phyloP scores from a whole-genome alignment of 2,113 vertebrate genomes.

The Upupa epops region DNA sequence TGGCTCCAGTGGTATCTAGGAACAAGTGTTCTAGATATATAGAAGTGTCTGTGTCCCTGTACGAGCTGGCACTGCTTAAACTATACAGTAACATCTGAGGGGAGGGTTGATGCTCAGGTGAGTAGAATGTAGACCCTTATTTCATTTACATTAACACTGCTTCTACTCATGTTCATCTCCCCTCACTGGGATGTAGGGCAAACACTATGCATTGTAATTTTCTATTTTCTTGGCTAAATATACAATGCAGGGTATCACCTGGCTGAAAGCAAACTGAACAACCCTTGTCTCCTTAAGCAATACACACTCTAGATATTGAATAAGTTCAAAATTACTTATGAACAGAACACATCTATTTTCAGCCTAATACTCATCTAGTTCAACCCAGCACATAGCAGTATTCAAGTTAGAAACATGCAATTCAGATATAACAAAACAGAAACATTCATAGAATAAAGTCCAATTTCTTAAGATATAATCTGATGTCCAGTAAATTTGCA shows the following conservation, averaged over 20 bases:
- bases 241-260: neutral
- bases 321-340: neutral
- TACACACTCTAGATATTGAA: neutral
- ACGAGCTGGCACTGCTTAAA: neutral
- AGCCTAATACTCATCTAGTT: neutral
- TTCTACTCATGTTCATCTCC: neutral
- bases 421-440: neutral
- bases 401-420: neutral
- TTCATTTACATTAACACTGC: neutral
- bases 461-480: neutral
- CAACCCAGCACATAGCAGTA: accelerated
- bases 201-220: neutral
- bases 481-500: neutral
- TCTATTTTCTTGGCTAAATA: neutral
- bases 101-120: neutral
- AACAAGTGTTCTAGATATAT: neutral
- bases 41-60: neutral
- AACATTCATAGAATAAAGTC: neutral
- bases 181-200: neutral
- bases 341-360: neutral
- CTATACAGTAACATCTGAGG: neutral
- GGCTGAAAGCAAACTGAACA: neutral
- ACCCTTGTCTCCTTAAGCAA: neutral
- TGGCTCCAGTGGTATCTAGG: neutral
- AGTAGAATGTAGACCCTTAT: neutral